Conservation (phyloP, 2,113 vertebrate species). For the Cepphus grylle region DNA sequence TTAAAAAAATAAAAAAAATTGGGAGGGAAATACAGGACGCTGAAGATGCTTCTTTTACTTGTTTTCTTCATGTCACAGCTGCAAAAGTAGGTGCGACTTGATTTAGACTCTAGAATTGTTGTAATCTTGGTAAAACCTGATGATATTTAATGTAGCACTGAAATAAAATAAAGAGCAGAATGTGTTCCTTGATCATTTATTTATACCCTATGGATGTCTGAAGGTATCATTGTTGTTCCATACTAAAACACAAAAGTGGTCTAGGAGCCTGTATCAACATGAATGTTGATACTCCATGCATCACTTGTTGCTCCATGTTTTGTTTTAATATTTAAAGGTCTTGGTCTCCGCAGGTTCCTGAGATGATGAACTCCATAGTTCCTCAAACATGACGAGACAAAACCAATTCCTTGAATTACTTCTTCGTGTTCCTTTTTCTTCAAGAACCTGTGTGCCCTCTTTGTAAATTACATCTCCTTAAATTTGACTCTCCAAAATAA, state of each 20-base stretch:
- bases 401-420: not conserved
- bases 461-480: not conserved
- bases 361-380: not conserved
- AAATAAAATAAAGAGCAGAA: not conserved
- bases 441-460: not conserved
- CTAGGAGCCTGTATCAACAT: not conserved
- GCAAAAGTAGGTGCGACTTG: not conserved
- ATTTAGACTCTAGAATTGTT: not conserved
- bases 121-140: not conserved
- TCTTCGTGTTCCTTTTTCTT: not conserved
- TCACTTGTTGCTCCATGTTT: not conserved
- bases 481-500: not conserved
- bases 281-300: too few species aligned
- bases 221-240: not conserved
- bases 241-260: not conserved
- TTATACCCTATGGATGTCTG: not conserved
- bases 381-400: not conserved
- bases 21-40: not conserved
- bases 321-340: not conserved
- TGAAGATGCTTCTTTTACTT: not conserved
- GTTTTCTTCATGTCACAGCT: not conserved
- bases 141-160: not conserved
- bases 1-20: too few species aligned
- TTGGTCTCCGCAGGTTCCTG: not conserved
- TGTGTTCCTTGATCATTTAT: not conserved